These are phyloP conservation scores for Porites cylindrica DNA, from an alignment of 92 coral and sea anemone species.

Conservation along the genomic window DNA sequence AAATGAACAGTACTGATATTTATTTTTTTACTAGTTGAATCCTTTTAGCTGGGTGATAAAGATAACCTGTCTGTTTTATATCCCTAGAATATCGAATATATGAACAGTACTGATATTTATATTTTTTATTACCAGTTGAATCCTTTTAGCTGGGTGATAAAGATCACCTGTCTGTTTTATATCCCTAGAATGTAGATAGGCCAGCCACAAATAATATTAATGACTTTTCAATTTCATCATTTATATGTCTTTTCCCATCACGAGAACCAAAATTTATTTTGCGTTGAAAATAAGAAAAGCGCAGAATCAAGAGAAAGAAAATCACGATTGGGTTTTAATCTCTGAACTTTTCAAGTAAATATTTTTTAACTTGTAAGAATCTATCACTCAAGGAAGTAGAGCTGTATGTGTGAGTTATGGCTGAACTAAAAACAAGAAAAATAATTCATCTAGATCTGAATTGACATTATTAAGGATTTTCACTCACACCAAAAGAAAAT, in stretches of 20 bases:
- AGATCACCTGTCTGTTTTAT: slow-evolving; percentile 18
- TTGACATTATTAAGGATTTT: not conserved
- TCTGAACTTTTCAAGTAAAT: no score
- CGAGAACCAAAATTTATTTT: not conserved
- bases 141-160: slow-evolving; percentile 25
- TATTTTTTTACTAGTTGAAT: not conserved
- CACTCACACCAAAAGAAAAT: not conserved
- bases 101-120: not conserved
- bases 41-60: slow-evolving; percentile 23
- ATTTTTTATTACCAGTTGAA: not conserved
- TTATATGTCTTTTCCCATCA: not conserved
- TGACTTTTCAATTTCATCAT: not conserved
- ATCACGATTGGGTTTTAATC: no score
- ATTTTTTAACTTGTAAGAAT: no score
- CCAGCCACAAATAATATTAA: not conserved
- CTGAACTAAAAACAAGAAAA: not conserved
- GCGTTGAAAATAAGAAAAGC: no score
- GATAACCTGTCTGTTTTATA: slow-evolving; percentile 19
- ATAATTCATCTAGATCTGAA: not conserved
- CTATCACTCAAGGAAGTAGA: no score
- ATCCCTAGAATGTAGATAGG: not conserved
- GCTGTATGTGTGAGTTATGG: not conserved
- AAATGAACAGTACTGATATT: not conserved
- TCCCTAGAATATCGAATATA: no score
- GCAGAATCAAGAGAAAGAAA: no score